These are phyloP conservation scores for Natator depressus DNA, from an alignment of 2,113 vertebrate genomes.

Conservation along the genomic window DNA sequence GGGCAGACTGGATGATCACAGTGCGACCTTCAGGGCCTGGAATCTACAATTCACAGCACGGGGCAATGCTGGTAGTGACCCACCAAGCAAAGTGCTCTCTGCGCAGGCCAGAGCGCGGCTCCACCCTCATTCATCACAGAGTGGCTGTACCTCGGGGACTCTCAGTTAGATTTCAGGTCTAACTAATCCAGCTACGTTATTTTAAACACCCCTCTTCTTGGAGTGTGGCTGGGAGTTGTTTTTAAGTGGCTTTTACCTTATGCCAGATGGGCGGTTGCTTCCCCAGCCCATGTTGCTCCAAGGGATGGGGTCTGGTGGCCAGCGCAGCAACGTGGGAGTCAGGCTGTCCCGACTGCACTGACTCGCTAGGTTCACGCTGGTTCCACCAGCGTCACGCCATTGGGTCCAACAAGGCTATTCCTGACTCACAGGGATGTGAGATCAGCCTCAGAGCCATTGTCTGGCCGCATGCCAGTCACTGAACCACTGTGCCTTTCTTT, in stretches of 20 bases:
- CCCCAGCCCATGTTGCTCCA: neutral
- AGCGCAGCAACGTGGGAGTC: rapidly evolving
- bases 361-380: neutral
- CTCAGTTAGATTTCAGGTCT: neutral
- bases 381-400: rapidly evolving
- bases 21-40: too few relatives aligned
- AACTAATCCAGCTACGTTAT: neutral
- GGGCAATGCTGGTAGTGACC: neutral
- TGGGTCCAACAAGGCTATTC: neutral
- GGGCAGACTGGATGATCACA: too few relatives aligned
- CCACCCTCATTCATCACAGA: neutral
- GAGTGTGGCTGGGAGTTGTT: neutral
- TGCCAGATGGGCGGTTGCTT: neutral
- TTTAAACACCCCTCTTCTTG: neutral
- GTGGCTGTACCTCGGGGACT: too few relatives aligned
- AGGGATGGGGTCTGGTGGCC: neutral
- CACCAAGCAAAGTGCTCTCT: neutral
- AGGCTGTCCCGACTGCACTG: neutral
- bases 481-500: neutral
- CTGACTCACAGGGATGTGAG: rapidly evolving
- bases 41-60: neutral
- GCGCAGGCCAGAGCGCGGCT: neutral
- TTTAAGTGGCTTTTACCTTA: neutral
- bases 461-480: neutral
- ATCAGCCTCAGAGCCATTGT: neutral